Conservation (phyloP, 2,113 vertebrate genomes). For the Sisor rabdophorus region DNA sequence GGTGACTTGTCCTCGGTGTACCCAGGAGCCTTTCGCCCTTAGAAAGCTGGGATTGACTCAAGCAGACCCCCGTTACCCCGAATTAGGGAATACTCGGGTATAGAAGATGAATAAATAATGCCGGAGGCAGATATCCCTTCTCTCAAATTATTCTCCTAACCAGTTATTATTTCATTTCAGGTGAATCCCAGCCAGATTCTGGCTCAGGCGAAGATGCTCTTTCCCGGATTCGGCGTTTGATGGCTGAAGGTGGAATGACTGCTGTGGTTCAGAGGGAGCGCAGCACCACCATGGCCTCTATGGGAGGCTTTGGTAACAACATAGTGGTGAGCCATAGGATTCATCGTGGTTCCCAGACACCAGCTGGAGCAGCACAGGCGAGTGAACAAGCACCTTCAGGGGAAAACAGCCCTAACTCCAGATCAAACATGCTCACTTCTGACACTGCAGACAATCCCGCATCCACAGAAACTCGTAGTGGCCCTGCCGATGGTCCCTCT, state of each 20-base stretch:
- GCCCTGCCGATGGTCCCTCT: conserved; percentile 37
- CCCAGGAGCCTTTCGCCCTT: too few species aligned
- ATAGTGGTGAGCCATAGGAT: conserved; percentile 98
- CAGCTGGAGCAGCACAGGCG: conserved; percentile 52
- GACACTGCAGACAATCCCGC: conserved; percentile 63
- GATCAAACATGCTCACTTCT: conserved; percentile 50
- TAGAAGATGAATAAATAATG: too few species aligned
- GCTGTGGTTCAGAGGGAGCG: conserved; percentile 96
- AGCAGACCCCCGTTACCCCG: too few species aligned
- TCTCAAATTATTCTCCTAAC: neutral
- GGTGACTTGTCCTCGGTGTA: too few species aligned
- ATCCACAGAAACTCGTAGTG: conserved; percentile 31
- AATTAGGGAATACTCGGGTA: too few species aligned
- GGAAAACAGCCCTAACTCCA: neutral
- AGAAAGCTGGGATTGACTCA: too few species aligned
- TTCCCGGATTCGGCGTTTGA: conserved; percentile 89
- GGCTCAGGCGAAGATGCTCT: conserved; percentile 83
- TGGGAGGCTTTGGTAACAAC: conserved; percentile 98
- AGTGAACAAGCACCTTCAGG: conserved; percentile 54
- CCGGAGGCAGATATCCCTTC: neutral
- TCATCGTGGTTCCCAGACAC: conserved; percentile 94
- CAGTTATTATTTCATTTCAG: conserved; percentile 11
- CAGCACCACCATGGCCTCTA: conserved; percentile 98
- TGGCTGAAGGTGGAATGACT: conserved; percentile 95
- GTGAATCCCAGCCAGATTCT: conserved; percentile 61